phyloP scores from a whole-genome alignment of 2,888 invertebrate genomes.

The Encarsia formosa region DNA sequence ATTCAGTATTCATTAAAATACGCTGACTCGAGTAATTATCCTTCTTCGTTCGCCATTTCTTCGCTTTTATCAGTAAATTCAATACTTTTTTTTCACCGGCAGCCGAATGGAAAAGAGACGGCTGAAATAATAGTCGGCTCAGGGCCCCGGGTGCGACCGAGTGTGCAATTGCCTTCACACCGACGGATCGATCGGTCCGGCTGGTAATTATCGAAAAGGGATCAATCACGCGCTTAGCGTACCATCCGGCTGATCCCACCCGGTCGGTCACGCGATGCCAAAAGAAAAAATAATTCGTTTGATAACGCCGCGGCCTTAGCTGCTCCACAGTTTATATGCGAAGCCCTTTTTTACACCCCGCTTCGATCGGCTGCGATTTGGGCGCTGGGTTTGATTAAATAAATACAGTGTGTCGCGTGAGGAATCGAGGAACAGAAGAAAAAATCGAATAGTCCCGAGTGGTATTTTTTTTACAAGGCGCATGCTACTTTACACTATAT shows the following conservation, averaged over 20 bases:
- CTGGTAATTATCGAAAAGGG: slow-evolving; percentile 45
- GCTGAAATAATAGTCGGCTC: too few relatives aligned
- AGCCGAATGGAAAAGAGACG: too few relatives aligned
- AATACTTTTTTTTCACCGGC: too few relatives aligned
- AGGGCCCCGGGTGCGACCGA: too few relatives aligned
- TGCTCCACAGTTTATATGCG: not conserved
- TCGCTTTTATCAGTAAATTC: too few relatives aligned
- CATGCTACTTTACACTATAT: too few relatives aligned
- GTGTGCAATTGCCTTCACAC: slow-evolving; percentile 2
- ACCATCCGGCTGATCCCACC: slow-evolving; percentile 18
- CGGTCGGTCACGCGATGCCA: slow-evolving; percentile 21
- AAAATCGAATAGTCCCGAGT: too few relatives aligned
- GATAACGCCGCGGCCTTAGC: slow-evolving; percentile 18
- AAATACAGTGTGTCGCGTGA: not conserved
- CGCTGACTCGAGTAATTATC: too few relatives aligned
- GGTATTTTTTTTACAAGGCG: too few relatives aligned
- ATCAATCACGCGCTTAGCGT: slow-evolving; percentile 40
- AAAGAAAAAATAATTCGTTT: slow-evolving; percentile 18
- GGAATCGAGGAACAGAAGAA: too few relatives aligned
- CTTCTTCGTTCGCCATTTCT: too few relatives aligned
- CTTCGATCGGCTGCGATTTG: not conserved
- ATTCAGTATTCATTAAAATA: too few relatives aligned
- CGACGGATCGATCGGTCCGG: slow-evolving; percentile 6
- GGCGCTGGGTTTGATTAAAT: not conserved
- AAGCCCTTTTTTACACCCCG: not conserved